phyloP scores from a whole-genome alignment of 1,140 invertebrate genomes.

The Drosophila takahashii region DNA sequence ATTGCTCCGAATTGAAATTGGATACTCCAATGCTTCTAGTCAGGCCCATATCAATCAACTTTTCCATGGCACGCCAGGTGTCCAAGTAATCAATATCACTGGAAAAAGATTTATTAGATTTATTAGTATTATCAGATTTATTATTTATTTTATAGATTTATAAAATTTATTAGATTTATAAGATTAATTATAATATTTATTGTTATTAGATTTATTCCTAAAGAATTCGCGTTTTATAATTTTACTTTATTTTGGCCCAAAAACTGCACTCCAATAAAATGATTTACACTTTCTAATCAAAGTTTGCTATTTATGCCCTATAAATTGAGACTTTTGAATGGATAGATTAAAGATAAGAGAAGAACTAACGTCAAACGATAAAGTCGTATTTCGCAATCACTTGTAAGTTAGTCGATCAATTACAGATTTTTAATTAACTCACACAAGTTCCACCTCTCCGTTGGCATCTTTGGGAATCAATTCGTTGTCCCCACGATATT shows the following conservation, averaged over 20 bases:
- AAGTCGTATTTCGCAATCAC: background rate
- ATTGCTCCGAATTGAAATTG: constrained; percentile 93
- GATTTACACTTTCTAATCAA: background rate
- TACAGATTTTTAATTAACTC: background rate
- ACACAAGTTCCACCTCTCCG: constrained; percentile 86
- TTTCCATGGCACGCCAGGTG: constrained; percentile 93
- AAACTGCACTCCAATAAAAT: background rate
- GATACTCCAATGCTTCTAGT: constrained; percentile 92
- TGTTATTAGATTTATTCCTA: too few species aligned
- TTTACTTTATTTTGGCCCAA: background rate
- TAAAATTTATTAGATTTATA: too few species aligned
- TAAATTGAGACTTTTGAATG: background rate
- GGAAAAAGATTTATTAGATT: constrained; percentile 61
- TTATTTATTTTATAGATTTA: too few species aligned
- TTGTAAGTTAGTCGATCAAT: background rate
- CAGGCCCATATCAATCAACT: constrained; percentile 89
- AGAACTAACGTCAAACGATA: background rate
- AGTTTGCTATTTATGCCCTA: background rate
- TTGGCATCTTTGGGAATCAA: constrained; percentile 86
- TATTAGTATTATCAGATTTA: too few species aligned
- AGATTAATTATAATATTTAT: too few species aligned
- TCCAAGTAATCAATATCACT: constrained; percentile 90
- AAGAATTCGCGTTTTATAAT: too few species aligned
- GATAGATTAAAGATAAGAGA: background rate
- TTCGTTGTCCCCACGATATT: constrained; percentile 81